Evolutionary conservation across 2,888 invertebrate genomes (phyloP), one percentile per base, ranked within the genome.

Genomic region (Melieria omissa): DNA sequence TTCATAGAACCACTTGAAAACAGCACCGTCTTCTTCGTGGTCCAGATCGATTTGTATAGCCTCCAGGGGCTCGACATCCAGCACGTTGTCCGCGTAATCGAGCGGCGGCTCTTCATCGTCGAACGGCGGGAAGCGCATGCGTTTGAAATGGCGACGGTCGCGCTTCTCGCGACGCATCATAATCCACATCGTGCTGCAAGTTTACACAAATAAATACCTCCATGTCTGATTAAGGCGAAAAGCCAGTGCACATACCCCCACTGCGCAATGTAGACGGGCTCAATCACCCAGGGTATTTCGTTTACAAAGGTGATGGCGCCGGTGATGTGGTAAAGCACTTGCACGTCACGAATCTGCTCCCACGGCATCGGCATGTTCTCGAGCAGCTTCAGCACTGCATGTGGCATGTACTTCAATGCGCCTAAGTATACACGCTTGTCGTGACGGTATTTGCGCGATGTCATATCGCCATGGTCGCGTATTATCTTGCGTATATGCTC

Each of bases 301-400:
- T 99, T 99, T 4, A 99, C 98, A 88, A 99, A 99, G 7, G 99
- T 99, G 74, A 99, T 99, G 12, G 99, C 99, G 63, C 99, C 99
- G 8, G 99, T 99, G 74, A 99, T 99, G 83, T 99, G 99, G 86
- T 99, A 99, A 44, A 99, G 88, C 7, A 97, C 98, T 88, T 96
- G 95, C 0, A 98, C 98, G 87, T 99, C 99, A 74, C 99, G 90
- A 75, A 99, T 99, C 88, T 99, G 99, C 87, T 99, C 99, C 99
- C 99, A 99, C 0, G 99, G 99, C 99, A 99, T 99, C 0, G 99
- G 99, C 99, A 99, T 99, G 87, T 99, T 99, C 87, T 99, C 99
- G 73, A 99, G 88, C 2, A 99, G 90, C 84, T 99, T 99, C 90
- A 99, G 93, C 6, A 99, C 98, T 7, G 99, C 99, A 89, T 99